Base-by-base conservation (phyloP, 2,113 vertebrate species). In the Leptobrachium ailaonicum region DNA sequence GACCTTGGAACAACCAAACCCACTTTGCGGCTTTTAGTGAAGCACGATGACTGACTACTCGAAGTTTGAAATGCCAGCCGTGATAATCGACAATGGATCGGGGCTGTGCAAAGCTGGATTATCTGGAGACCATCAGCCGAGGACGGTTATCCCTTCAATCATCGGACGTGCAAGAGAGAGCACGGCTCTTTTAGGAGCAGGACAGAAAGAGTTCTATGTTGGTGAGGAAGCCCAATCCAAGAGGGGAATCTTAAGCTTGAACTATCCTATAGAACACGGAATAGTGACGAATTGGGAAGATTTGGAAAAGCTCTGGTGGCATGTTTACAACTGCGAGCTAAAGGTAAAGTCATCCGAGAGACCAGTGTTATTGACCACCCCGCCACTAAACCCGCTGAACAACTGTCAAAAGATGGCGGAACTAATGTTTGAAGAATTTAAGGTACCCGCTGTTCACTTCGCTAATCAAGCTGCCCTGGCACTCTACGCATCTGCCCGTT, bases 401-500 rank as follows among this genome's bases (percentile, higher is more conserved):
- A 43, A 73, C 71, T 54, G 71, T 20, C 40, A 73, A 54, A 73
- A 73, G 71, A 62, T 62, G 71, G 71, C 71, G 10, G 71, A 73
- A 73, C 42, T 73, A 2, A 73, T 73, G 71, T 73, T 73, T 20
- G 71, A 73, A 10, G 41, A 2, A 7, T 73, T 73, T 73, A 9
- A 42, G 2, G 71, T 73, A 50, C 71, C 71, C 6, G 71, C 50
- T 47, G 60, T 73, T 40, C 43, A 60, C 10, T 5, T 73, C n/a
- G 71, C 47, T 1, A 58, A n/a, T 40, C 71, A 73, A n/a, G 71
- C 54, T 4, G 13, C 41, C 40, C 7, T 73, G 13, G 9, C 71
- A 0, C 71, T 73, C 7, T 73, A 73, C n/a, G 11, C 71, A n/a
- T 60, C 71, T n/a, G 71, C 53, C n/a, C 1, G 6, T 8, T 58